Evolutionary conservation across 2,113 vertebrate species (phyloP), one percentile per base, ranked within the genome.

Genomic region (Falco punctatus): DNA sequence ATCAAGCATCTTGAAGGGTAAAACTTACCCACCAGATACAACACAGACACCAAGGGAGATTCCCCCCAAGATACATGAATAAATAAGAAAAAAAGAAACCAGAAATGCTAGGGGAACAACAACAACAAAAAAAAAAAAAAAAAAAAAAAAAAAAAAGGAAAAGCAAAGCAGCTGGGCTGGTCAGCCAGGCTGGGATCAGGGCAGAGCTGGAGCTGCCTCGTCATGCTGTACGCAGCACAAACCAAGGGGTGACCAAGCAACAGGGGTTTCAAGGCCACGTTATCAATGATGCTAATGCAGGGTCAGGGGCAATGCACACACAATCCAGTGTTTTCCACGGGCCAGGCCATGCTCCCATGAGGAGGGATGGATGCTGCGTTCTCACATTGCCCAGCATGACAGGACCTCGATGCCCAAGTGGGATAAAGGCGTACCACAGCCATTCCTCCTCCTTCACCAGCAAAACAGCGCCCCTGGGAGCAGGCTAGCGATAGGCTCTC

Each of bases 391-490:
- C 61, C 80, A 75, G 48, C 38, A 46, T 0, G 0, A 58, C 61
- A 62, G 20, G n/a, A 28, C n/a, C 71, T 54, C 0, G 0, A 30
- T 42, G 33, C 57, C 49, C n/a, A n/a, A 88, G 48, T 1, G 15
- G 72, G 62, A 82, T 23, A 67, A 42, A 66, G 30, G 33, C 24
- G 44, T 66, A 54, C 17, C 40, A 1, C n/a, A 85, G 40, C 46
- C 69, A 55, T 10, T 21, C 28, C 48, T 59, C 38, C 73, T 82
- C 55, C 85, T 87, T 38, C 78, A 61, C 16, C 10, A 30, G 78
- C 33, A 92, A 90, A 84, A 81, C 2, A 3, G 49, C 24, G 26
- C 44, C 28, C 21, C 12, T 28, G 23, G n/a, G 72, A 89, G 52
- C 2, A 35, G 46, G 15, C 48, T 48, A 74, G 42, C 0, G 0